phyloP scores from a whole-genome alignment of 2,797 vertebrate species.

The Bovichtus diacanthus region DNA sequence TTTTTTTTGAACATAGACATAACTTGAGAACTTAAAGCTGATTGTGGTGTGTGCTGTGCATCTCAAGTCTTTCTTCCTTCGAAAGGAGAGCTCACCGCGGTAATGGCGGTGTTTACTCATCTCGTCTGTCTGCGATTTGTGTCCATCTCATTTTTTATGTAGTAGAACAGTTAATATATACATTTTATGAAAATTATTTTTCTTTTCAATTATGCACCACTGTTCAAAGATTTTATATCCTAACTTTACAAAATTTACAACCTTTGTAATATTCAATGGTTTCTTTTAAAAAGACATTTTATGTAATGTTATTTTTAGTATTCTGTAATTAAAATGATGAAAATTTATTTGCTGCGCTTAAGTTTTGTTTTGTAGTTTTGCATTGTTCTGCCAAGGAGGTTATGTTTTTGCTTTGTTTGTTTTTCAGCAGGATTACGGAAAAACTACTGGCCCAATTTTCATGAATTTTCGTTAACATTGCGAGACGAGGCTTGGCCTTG shows the following conservation, averaged over 20 bases:
- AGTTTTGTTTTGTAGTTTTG: background rate
- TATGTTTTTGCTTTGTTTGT: too few relatives aligned
- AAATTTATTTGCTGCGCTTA: conserved; percentile 56
- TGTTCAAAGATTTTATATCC: conserved; percentile 89
- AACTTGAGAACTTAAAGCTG: conserved; percentile 76
- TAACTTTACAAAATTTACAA: conserved; percentile 88
- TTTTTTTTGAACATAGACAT: conserved; percentile 63
- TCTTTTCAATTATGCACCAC: conserved; percentile 86
- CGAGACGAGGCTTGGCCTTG: too few relatives aligned
- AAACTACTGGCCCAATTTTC: too few relatives aligned
- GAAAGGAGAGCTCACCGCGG: conserved; percentile 74
- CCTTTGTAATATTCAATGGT: conserved; percentile 88
- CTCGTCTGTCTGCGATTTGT: conserved; percentile 82
- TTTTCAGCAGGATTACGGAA: too few relatives aligned
- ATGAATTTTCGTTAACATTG: too few relatives aligned
- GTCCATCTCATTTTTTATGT: conserved; percentile 84
- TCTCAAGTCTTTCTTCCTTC: conserved; percentile 77
- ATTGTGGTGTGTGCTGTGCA: conserved; percentile 78
- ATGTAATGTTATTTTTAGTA: conserved; percentile 90
- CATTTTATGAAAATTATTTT: conserved; percentile 86
- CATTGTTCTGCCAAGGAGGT: background rate
- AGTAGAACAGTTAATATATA: conserved; percentile 88
- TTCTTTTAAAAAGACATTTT: conserved; percentile 88
- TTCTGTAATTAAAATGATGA: conserved; percentile 87
- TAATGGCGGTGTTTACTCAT: conserved; percentile 77